Percentiles rank a stretch among this genome's conserved stretches.
Evolutionary conservation across 2,888 invertebrate species (phyloP).

Genomic region (Drosophila yooni): DNA sequence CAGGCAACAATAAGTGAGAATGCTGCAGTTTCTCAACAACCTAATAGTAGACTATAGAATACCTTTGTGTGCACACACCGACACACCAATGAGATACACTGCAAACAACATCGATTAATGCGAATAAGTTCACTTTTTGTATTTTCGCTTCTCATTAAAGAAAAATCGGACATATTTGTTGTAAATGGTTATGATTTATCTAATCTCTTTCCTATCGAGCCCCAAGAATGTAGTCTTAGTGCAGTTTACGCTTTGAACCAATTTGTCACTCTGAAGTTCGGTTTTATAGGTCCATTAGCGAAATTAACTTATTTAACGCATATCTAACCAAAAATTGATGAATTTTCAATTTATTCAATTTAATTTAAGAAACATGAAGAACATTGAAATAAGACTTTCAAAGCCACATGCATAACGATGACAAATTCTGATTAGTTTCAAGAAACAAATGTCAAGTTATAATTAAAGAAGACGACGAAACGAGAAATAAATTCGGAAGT

Average conservation of each 20-base stretch:
- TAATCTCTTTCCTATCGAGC: not conserved
- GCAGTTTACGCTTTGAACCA: not conserved
- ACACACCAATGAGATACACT: not conserved
- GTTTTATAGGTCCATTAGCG: not conserved
- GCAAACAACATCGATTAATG: not conserved
- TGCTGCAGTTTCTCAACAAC: not conserved
- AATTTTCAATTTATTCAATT: not conserved
- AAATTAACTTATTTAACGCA: not conserved
- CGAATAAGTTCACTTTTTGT: not conserved
- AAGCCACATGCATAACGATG: too few relatives aligned
- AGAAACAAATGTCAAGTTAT: not conserved
- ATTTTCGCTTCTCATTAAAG: not conserved
- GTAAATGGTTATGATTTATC: not conserved
- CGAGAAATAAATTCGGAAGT: not conserved
- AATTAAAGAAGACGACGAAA: not conserved
- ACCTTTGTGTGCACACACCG: conserved; percentile 4
- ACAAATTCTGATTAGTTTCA: too few relatives aligned
- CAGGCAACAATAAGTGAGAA: conserved; percentile 14
- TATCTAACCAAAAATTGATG: not conserved
- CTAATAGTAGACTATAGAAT: not conserved
- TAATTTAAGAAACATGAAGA: not conserved
- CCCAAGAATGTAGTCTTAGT: not conserved
- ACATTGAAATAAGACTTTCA: not conserved
- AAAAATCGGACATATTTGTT: not conserved
- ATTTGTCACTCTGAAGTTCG: not conserved